A percentile compares a stretch with the other conserved stretches of the same genome.
phyloP scores from a whole-genome alignment of 2,888 invertebrate species.

The Cryptus viduatorius region DNA sequence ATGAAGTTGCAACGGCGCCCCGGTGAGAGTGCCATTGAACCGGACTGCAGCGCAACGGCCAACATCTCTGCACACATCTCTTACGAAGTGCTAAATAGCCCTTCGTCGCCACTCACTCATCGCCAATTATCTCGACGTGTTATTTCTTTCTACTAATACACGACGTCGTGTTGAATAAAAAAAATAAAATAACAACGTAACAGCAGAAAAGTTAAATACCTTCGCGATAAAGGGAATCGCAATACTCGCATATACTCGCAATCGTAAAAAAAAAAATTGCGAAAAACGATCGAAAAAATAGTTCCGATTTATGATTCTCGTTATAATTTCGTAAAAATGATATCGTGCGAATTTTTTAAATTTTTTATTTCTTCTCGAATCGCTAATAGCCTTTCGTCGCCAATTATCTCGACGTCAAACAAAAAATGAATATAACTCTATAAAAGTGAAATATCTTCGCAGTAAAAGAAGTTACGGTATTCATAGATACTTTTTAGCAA shows the following conservation, averaged over 20 bases:
- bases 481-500: too few relatives aligned
- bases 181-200: neutral
- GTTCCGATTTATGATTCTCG: neutral
- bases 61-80: conserved; percentile 51
- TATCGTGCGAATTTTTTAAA: neutral
- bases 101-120: conserved; percentile 56
- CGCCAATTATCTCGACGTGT: conserved; percentile 57
- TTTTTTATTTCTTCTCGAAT: too few relatives aligned
- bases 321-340: neutral
- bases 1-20: conserved; percentile 57
- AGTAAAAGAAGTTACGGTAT: too few relatives aligned
- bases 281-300: neutral
- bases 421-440: too few relatives aligned
- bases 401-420: too few relatives aligned
- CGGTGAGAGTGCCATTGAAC: conserved; percentile 65
- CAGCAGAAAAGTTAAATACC: neutral
- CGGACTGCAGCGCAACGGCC: conserved; percentile 24
- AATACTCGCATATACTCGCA: neutral
- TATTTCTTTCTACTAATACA: neutral
- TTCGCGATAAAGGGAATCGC: neutral
- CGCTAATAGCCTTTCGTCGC: too few relatives aligned
- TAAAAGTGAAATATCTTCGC: too few relatives aligned
- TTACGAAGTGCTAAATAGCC: conserved; percentile 64
- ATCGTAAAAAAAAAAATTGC: neutral
- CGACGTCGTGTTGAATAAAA: neutral